These are phyloP conservation scores for Ctenochaetus hawaiiensis DNA, from an alignment of 2,797 vertebrate genomes.

Conservation along the genomic window DNA sequence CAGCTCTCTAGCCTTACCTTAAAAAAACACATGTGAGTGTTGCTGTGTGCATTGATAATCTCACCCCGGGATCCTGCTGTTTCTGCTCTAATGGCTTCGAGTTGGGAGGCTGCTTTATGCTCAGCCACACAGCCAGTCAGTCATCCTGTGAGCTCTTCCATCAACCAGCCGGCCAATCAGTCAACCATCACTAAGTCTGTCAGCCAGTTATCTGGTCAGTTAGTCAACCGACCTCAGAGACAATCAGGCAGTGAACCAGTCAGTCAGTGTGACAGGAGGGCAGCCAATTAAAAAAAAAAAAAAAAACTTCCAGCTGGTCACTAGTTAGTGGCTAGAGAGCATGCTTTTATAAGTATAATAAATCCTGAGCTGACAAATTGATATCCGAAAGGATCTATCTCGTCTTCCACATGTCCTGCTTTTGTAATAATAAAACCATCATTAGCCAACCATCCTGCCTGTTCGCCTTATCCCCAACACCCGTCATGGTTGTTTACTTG, in stretches of 20 bases:
- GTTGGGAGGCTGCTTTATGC: conserved; percentile 58
- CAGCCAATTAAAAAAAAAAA: conserved; percentile 51
- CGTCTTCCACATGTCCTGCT: neutral
- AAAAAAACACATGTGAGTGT: conserved; percentile 15
- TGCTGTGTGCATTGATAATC: conserved; percentile 54
- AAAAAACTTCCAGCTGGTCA: conserved; percentile 43
- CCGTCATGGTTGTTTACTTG: neutral
- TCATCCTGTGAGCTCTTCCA: conserved; percentile 63
- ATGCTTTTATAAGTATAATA: conserved; percentile 2
- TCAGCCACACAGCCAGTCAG: conserved; percentile 54
- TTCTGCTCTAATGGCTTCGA: conserved; percentile 56
- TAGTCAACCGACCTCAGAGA: conserved; percentile 69
- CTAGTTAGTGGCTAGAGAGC: conserved; percentile 1
- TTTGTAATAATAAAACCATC: conserved; percentile 34
- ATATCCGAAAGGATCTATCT: conserved; percentile 8
- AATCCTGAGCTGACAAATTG: conserved; percentile 28
- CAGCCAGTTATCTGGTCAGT: conserved; percentile 77
- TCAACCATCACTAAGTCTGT: conserved; percentile 72
- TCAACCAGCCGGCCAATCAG: conserved; percentile 66
- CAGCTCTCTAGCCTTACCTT: conserved; percentile 36
- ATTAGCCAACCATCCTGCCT: conserved; percentile 11
- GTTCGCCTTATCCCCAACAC: conserved; percentile 6
- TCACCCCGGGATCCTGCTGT: conserved; percentile 43
- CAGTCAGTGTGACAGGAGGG: conserved; percentile 49
- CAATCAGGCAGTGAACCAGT: conserved; percentile 61